Evolutionary conservation across 1,140 invertebrate genomes (phyloP).

Genomic region (Rhyacophila brunnea): DNA sequence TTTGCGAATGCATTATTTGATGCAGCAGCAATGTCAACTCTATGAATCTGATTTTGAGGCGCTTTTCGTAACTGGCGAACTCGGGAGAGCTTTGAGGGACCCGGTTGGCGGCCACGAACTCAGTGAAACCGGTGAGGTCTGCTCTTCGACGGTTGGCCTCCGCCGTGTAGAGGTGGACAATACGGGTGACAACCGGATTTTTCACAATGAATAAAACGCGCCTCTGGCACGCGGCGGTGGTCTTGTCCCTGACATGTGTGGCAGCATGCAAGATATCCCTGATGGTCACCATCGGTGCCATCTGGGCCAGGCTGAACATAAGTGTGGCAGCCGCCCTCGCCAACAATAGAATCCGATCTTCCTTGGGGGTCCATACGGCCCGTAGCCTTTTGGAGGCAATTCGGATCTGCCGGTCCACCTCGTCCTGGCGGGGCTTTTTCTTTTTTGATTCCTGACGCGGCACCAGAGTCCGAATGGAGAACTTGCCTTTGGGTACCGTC

Average conservation of each 20-base stretch:
- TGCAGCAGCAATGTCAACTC: conserved; percentile 26
- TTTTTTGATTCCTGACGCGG: not conserved
- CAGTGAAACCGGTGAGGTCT: conserved; percentile 8
- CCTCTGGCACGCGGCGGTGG: conserved; percentile 63
- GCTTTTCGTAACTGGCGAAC: conserved; percentile 4
- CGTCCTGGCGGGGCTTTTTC: conserved; percentile 52
- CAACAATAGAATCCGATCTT: conserved; percentile 64
- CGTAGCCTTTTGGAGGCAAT: conserved; percentile 59
- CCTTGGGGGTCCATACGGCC: conserved; percentile 58
- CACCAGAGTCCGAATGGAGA: conserved; percentile 9
- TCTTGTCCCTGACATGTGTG: conserved; percentile 63
- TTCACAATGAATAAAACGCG: conserved; percentile 63
- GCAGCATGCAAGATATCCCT: conserved; percentile 26
- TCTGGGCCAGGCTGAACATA: conserved; percentile 54
- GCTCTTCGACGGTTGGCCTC: conserved; percentile 8
- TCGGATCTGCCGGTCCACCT: conserved; percentile 63
- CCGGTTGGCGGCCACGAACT: conserved; percentile 1
- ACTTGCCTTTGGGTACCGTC: conserved; percentile 18
- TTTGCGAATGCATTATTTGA: conserved; percentile 7
- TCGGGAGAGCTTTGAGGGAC: conserved; percentile 2
- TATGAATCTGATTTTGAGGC: conserved; percentile 28
- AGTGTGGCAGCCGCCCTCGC: conserved; percentile 64
- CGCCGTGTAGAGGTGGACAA: conserved; percentile 11
- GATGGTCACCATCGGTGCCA: conserved; percentile 38
- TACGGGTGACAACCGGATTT: conserved; percentile 11